Evolutionary conservation across 1,140 invertebrate genomes (phyloP).

Genomic region (Caenorhabditis inopinata): DNA sequence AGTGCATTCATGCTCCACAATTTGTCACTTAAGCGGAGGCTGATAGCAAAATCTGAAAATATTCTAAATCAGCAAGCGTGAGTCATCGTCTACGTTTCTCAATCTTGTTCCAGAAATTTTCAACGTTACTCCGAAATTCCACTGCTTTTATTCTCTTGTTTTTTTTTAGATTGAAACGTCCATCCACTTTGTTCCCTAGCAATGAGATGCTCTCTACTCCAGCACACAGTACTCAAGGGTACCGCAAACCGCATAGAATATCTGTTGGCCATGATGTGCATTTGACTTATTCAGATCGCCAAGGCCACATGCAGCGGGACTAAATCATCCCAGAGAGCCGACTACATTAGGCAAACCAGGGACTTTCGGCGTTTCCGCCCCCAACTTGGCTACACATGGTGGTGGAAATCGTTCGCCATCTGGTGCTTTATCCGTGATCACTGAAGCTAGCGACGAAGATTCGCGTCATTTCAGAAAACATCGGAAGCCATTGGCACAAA

Average conservation of each 20-base stretch:
- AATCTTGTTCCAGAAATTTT: too few relatives aligned
- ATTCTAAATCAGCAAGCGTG: background rate
- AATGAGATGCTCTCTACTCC: conserved; percentile 16
- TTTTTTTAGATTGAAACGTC: background rate
- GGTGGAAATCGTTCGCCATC: background rate
- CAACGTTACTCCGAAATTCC: too few relatives aligned
- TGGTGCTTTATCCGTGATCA: conserved; percentile 24
- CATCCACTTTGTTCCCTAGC: background rate
- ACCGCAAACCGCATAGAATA: background rate
- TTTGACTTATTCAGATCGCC: background rate
- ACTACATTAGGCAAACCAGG: background rate
- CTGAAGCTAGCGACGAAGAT: conserved; percentile 35
- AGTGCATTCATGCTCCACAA: background rate
- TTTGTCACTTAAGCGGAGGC: background rate
- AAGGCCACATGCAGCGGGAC: background rate
- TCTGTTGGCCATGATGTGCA: background rate
- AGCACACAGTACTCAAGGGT: background rate
- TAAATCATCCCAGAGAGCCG: background rate
- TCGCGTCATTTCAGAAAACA: conserved; percentile 26
- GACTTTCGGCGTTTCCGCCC: background rate
- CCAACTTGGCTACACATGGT: background rate
- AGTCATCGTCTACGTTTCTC: background rate
- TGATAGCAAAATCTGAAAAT: background rate
- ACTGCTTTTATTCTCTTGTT: background rate
- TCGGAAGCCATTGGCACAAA: background rate